phyloP scores from a whole-genome alignment of 30 jellyfish, hydroid and myxozoan genomes.

The Chrysaora quinquecirrha region DNA sequence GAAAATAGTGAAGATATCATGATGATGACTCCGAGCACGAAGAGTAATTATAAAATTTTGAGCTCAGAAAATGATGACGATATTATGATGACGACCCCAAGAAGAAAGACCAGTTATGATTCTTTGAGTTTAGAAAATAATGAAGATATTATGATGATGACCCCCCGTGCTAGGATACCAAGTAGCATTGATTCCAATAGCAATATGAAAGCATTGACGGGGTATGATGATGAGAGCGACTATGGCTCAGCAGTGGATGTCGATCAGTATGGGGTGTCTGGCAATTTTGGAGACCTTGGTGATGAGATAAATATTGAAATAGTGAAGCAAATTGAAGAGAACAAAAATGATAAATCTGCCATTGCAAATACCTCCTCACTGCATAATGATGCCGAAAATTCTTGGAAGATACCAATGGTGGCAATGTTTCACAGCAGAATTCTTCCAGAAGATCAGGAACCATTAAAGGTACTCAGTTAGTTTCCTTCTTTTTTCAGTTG shows the following conservation, averaged over 20 bases:
- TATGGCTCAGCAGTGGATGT: conserved; percentile 32
- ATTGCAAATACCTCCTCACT: background rate
- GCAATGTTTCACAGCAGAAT: no score
- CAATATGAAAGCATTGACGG: background rate
- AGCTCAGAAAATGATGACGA: conserved; percentile 10
- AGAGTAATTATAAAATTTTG: background rate
- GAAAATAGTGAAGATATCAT: conserved; percentile 17
- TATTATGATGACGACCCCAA: conserved; percentile 47
- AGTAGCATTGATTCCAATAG: background rate
- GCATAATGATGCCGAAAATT: no score
- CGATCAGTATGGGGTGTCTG: conserved; percentile 49
- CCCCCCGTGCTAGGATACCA: conserved; percentile 20
- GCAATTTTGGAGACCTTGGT: conserved; percentile 58
- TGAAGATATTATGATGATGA: conserved; percentile 41
- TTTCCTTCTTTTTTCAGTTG: no score
- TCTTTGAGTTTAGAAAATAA: conserved; percentile 6
- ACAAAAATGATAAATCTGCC: conserved; percentile 22
- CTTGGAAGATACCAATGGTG: no score
- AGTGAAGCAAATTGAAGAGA: conserved; percentile 33
- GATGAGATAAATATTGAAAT: conserved; percentile 49
- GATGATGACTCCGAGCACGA: conserved; percentile 41
- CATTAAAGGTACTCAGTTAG: no score
- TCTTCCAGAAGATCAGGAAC: no score
- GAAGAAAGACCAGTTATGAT: no score
- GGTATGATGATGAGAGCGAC: conserved; percentile 14